phyloP scores from a whole-genome alignment of 2,888 invertebrate genomes.

The Colletes collaris region DNA sequence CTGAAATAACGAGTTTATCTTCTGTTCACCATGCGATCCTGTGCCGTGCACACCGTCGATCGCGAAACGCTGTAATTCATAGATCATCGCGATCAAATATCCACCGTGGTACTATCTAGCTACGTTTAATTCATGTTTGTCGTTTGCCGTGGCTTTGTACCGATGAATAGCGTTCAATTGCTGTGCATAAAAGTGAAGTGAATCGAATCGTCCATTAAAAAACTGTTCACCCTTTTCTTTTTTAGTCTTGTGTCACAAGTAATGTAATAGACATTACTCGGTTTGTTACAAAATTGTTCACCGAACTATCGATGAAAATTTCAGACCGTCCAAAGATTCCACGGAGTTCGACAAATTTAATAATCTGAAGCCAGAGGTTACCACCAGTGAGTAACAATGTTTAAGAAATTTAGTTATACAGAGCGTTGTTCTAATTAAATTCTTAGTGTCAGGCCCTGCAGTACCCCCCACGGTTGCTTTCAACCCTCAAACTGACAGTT shows the following conservation, averaged over 20 bases:
- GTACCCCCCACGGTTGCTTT: conserved; percentile 64
- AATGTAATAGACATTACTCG: too few relatives aligned
- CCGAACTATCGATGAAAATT: conserved; percentile 17
- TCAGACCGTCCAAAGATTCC: conserved; percentile 64
- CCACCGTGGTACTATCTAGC: not conserved
- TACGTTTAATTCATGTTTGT: not conserved
- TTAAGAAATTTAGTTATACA: not conserved
- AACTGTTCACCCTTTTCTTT: too few relatives aligned
- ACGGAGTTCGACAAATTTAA: conserved; percentile 58
- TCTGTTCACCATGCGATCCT: conserved; percentile 67
- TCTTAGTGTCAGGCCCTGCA: conserved; percentile 64
- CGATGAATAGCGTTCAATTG: not conserved
- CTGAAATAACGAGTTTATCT: conserved; percentile 76
- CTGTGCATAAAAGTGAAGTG: not conserved
- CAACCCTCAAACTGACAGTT: conserved; percentile 78
- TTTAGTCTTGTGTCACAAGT: too few relatives aligned
- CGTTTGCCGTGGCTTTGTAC: not conserved
- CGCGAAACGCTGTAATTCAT: conserved; percentile 47
- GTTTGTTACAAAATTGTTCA: not conserved
- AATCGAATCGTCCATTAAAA: not conserved
- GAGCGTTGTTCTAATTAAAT: not conserved
- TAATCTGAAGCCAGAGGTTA: conserved; percentile 48
- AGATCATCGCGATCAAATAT: conserved; percentile 5
- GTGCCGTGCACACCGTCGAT: conserved; percentile 52
- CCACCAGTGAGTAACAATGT: conserved; percentile 64